Conservation (phyloP, 2,888 invertebrate species). For the Lymantria dispar region DNA sequence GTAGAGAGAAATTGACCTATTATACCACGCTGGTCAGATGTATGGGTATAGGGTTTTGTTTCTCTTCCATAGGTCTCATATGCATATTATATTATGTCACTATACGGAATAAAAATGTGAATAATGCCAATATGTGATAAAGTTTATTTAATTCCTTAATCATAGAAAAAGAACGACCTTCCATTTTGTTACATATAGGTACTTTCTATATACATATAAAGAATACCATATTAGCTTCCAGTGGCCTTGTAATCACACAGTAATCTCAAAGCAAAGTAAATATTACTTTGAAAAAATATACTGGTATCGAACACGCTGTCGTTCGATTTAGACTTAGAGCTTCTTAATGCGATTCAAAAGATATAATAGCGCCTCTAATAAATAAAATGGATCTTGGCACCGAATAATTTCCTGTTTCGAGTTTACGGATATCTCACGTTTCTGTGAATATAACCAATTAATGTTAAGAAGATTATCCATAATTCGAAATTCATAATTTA, state of each 20-base stretch:
- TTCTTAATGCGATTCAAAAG: constrained; percentile 8
- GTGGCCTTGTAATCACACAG: background rate
- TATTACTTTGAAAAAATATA: constrained; percentile 17
- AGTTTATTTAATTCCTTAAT: too few relatives aligned
- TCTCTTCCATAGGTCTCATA: too few relatives aligned
- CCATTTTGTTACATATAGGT: too few relatives aligned
- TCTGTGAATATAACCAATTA: constrained; percentile 13
- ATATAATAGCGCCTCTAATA: constrained; percentile 7
- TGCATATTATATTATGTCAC: too few relatives aligned
- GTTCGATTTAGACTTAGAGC: constrained; percentile 8
- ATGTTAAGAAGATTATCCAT: constrained; percentile 4
- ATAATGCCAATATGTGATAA: too few relatives aligned
- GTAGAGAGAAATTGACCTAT: too few relatives aligned
- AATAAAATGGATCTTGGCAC: constrained; percentile 6
- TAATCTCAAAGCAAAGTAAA: constrained; percentile 17
- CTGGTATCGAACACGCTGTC: constrained; percentile 3
- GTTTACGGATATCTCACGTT: constrained; percentile 6
- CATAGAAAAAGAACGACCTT: too few relatives aligned
- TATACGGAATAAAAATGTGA: too few relatives aligned
- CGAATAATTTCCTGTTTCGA: constrained; percentile 3
- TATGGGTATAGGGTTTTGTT: too few relatives aligned
- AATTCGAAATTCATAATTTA: constrained; percentile 7
- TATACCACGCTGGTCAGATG: too few relatives aligned
- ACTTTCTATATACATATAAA: too few relatives aligned
- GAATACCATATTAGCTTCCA: too few relatives aligned